phyloP scores from a whole-genome alignment of 92 coral and sea anemone species.

The Porites divaricata region DNA sequence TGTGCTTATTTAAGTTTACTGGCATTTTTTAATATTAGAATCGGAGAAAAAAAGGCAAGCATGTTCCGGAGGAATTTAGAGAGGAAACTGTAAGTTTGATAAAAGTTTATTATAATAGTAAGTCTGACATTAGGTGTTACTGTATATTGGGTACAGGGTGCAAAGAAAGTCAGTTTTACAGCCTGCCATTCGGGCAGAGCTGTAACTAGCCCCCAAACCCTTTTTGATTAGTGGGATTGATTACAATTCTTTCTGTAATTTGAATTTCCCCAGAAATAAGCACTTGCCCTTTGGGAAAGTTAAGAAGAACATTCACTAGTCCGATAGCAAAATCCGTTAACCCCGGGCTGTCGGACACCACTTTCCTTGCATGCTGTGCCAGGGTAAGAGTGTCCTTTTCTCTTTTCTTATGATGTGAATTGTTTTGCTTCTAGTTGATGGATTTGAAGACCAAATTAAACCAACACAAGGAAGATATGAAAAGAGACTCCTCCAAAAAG shows the following conservation, averaged over 20 bases:
- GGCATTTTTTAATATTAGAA: conserved; percentile 55
- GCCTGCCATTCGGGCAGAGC: no score
- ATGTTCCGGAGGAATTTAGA: conserved; percentile 84
- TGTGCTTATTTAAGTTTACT: no score
- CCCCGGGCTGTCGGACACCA: no score
- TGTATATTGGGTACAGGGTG: not conserved
- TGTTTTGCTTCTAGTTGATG: conserved; percentile 49
- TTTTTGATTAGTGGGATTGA: no score
- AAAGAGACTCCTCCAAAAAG: conserved; percentile 89
- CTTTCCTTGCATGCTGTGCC: no score
- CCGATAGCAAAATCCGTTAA: no score
- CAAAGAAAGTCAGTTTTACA: no score
- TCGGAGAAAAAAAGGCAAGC: conserved; percentile 89
- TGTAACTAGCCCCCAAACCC: no score
- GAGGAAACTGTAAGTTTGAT: conserved; percentile 70
- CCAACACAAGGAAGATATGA: conserved; percentile 95
- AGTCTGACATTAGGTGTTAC: not conserved
- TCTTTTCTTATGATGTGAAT: not conserved
- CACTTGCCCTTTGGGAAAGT: no score
- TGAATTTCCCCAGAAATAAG: no score
- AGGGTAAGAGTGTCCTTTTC: not conserved
- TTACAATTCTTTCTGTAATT: no score
- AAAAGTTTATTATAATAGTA: not conserved
- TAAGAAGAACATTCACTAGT: no score
- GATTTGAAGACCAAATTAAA: conserved; percentile 79